Evolutionary conservation across 2,797 vertebrate species (phyloP), one percentile per base, ranked within the genome.

Genomic region (Lutjanus campechanus): DNA sequence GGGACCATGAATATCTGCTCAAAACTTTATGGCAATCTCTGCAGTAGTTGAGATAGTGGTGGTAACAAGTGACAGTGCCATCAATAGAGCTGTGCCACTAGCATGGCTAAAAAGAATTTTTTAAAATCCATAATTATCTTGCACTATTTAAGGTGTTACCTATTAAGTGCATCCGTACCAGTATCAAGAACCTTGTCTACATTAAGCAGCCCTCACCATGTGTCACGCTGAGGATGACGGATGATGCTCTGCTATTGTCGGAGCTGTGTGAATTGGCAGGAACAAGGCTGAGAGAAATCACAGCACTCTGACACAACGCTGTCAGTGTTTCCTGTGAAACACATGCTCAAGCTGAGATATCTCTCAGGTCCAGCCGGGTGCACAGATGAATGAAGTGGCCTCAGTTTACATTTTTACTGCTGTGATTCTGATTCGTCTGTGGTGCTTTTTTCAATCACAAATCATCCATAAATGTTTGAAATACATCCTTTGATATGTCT

Each of bases 271-370:
- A 88, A 73, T 12, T 69, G 66, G 36, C 61, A 67, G 68, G 53
- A 83, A 73, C 67, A 69, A 36, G 64, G 11, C 56, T 63, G 81
- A 78, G 69, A 74, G 65, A 75, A 74, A 71, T 77, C 54, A 10
- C 76, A 83, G 56, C 76, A 15, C 46, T 53, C 20, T 81, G 64
- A 76, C 65, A 25, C 49, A 5, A 20, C 60, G 8, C 25, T 13
- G 66, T 73, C 62, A 2, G 69, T 68, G 74, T 49, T 67, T 60
- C 40, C 74, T 74, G 62, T 74, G 67, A 79, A 55, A 69, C 79
- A 0, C 10, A 17, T 50, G 51, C 61, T 69, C 20, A 16, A 8
- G 49, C 55, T 56, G 54, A 75, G 19, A 66, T 0, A 5, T 25
- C 1, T 61, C 17, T 62, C 55, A 25, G 16, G 1, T 81, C 59